These are phyloP conservation scores for Parelbella ahira DNA, from an alignment of 2,888 invertebrate genomes.

Conservation along the genomic window DNA sequence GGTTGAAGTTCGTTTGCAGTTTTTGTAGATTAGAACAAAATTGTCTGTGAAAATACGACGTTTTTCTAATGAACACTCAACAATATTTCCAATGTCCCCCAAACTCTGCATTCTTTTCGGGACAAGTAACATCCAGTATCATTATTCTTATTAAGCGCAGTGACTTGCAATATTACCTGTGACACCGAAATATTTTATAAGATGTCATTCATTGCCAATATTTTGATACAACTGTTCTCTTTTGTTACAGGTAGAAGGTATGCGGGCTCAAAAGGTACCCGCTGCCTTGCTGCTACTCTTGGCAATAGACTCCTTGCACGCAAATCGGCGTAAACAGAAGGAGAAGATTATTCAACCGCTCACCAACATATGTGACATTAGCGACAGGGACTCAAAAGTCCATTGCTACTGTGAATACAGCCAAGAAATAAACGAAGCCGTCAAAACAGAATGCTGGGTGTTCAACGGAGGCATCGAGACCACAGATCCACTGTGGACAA, in stretches of 20 bases:
- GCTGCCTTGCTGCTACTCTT: conserved; percentile 76
- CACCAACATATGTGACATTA: conserved; percentile 80
- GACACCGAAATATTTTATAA: no score
- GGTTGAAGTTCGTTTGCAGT: no score
- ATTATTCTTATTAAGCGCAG: no score
- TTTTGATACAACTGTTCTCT: no score
- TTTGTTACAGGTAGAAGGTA: conserved; percentile 73
- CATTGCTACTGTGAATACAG: conserved; percentile 85
- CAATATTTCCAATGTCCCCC: no score
- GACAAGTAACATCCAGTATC: no score
- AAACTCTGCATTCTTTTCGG: no score
- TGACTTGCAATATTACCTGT: no score
- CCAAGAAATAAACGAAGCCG: conserved; percentile 78
- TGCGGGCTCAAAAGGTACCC: conserved; percentile 74
- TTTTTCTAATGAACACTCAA: no score
- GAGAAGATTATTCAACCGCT: conserved; percentile 55
- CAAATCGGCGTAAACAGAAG: conserved; percentile 68
- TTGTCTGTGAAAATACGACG: no score
- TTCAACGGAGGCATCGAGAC: conserved; percentile 84
- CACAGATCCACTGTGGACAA: conserved; percentile 86
- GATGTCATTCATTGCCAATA: no score
- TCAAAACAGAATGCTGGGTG: conserved; percentile 89
- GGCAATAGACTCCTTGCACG: conserved; percentile 69
- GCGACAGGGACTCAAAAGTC: conserved; percentile 77
- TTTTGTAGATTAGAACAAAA: no score